phyloP scores from a whole-genome alignment of 2,113 vertebrate species.

The Ondatra zibethicus region DNA sequence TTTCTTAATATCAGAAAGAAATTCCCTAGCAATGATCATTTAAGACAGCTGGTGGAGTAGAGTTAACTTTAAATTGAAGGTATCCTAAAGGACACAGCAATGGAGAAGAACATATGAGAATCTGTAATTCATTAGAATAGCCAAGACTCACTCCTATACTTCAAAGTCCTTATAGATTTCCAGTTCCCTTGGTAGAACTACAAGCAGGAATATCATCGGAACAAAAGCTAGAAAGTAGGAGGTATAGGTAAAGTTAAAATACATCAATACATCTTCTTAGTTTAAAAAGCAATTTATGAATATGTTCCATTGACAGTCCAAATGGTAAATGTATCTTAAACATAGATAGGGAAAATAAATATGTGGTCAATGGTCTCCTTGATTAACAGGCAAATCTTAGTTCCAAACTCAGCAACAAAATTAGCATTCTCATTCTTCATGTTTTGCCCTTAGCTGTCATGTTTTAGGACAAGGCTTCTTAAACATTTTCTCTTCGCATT shows the following conservation, averaged over 20 bases:
- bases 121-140: not conserved
- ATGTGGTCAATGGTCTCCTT: not conserved
- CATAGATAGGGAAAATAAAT: not conserved
- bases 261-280: not conserved
- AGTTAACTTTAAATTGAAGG: not conserved
- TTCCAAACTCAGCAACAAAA: not conserved
- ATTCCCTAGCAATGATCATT: not conserved
- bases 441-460: not conserved
- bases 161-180: not conserved
- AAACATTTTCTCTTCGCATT: not conserved
- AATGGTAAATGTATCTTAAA: not conserved
- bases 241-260: not conserved
- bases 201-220: not conserved
- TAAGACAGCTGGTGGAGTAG: not conserved
- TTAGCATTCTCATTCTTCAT: not conserved
- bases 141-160: not conserved
- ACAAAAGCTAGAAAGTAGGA: not conserved
- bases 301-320: not conserved
- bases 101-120: not conserved
- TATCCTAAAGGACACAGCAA: not conserved
- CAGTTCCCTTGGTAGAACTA: not conserved
- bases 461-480: not conserved
- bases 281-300: not conserved
- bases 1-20: not conserved
- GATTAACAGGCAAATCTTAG: not conserved